Evolutionary conservation across 2,113 vertebrate species (phyloP).

Genomic region (Addax nasomaculatus): DNA sequence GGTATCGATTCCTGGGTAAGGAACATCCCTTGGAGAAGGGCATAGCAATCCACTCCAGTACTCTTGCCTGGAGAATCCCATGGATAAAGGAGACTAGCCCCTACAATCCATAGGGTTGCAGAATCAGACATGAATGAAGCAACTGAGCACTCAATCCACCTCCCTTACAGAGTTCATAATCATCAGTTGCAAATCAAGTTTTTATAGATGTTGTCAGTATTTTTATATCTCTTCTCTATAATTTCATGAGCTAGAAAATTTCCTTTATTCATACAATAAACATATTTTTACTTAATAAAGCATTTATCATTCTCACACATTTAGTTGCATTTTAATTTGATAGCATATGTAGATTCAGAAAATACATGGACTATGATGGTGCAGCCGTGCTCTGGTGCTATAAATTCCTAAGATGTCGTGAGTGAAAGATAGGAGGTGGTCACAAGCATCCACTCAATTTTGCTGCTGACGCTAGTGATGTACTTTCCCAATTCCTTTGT

Average conservation of each 20-base stretch:
- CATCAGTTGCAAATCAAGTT: neutral
- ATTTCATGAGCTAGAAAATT: neutral
- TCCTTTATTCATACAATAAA: neutral
- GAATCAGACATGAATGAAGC: neutral
- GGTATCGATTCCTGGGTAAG: neutral
- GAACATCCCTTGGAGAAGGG: neutral
- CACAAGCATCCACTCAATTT: neutral
- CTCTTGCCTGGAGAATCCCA: neutral
- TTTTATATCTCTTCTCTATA: neutral
- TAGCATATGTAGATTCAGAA: neutral
- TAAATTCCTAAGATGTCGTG: neutral
- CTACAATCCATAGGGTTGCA: neutral
- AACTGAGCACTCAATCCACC: neutral
- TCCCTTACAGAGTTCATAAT: neutral
- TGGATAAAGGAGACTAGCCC: neutral
- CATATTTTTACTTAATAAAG: neutral
- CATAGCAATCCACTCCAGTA: neutral
- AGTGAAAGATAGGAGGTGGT: neutral
- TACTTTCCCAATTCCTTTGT: neutral
- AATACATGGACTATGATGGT: neutral
- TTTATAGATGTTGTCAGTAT: neutral
- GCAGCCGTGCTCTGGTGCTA: fast-evolving
- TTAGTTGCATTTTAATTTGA: neutral
- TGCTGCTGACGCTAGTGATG: fast-evolving
- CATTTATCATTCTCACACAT: neutral